Evolutionary conservation across 2,888 invertebrate genomes (phyloP), one percentile per base, ranked within the genome.

Genomic region (Drosophila borealis): DNA sequence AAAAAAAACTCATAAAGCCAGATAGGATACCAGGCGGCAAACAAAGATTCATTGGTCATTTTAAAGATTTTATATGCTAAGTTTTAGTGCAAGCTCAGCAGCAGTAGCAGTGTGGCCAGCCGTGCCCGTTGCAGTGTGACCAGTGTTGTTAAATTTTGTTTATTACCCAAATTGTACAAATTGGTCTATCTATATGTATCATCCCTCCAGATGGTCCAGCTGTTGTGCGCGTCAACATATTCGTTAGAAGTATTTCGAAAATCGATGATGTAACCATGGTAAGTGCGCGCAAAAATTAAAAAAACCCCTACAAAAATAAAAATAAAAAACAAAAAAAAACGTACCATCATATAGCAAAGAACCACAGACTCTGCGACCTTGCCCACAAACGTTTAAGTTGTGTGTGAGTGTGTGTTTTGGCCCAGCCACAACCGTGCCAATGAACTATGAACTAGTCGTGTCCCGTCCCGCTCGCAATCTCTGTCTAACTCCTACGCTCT

Each of bases 211-310:
- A 97, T 96, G 98, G 98, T 93, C 97, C 98, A 93, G 97, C 98
- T 93, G 95, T 97, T 94, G 98, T 98, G 93, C 95, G 95, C 94
- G 98, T 98, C 95, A 98, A 98, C 96, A 97, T 98, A 95, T 97
- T 97, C 96, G 97, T 98, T 94, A 95, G 98, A 95, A 98, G 98
- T 96, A 97, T 98, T 95, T 97, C 98, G 94, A 98, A 98, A 95
- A 98, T 98, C 95, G 98, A 98, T 96, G 98, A 98, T 95, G 98
- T 98, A 94, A 98, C 97, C 92, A 98, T 98, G 98, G 98, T 98
- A 97, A 97, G 97, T 97, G 82, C 88, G 90, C 88, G 88, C 63
- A 53, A 62, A 67, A 55, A 49, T 48, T 29, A 29, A 60, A 53
- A 67, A 55, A 72, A 69, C 46, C 50, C n/a, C n/a, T n/a, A 51